phyloP scores from a whole-genome alignment of 2,888 invertebrate species.

The Electrophaes corylata region DNA sequence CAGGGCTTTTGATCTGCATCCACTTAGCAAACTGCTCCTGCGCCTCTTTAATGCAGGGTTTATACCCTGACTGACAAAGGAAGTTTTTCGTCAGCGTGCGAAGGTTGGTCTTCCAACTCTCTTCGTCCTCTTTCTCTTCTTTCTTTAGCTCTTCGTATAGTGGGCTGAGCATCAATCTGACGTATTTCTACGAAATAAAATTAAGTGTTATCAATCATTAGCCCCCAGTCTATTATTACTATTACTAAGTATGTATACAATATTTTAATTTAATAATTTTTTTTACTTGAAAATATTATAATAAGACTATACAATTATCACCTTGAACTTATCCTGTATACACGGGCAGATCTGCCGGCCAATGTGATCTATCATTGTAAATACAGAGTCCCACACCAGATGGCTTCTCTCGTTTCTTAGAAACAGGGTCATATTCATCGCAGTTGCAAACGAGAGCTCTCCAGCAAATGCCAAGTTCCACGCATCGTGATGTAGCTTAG shows the following conservation, averaged over 20 bases:
- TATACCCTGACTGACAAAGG: slow-evolving; percentile 90
- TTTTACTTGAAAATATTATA: too few species aligned
- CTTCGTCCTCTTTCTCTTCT: slow-evolving; percentile 81
- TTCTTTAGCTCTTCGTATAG: slow-evolving; percentile 87
- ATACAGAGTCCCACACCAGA: slow-evolving; percentile 92
- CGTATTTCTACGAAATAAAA: slow-evolving; percentile 83
- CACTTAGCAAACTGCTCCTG: slow-evolving; percentile 89
- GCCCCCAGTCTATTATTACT: neutral
- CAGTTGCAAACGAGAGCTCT: slow-evolving; percentile 89
- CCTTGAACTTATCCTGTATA: slow-evolving; percentile 89
- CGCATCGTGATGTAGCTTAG: slow-evolving; percentile 90
- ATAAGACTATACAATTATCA: too few species aligned
- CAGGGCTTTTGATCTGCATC: slow-evolving; percentile 89
- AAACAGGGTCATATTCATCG: slow-evolving; percentile 91
- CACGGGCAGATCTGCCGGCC: slow-evolving; percentile 87
- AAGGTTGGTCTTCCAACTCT: slow-evolving; percentile 87
- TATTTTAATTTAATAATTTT: too few species aligned
- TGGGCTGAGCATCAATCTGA: slow-evolving; percentile 87
- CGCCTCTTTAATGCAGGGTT: slow-evolving; percentile 90
- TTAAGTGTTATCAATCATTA: neutral
- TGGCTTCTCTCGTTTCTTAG: slow-evolving; percentile 89
- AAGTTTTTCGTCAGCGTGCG: slow-evolving; percentile 88
- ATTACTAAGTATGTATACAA: too few species aligned
- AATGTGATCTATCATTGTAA: slow-evolving; percentile 92
- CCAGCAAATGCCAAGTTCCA: slow-evolving; percentile 92